These are phyloP conservation scores for Orientallactaga sibirica DNA, from an alignment of 2,797 vertebrate species.

Conservation along the genomic window DNA sequence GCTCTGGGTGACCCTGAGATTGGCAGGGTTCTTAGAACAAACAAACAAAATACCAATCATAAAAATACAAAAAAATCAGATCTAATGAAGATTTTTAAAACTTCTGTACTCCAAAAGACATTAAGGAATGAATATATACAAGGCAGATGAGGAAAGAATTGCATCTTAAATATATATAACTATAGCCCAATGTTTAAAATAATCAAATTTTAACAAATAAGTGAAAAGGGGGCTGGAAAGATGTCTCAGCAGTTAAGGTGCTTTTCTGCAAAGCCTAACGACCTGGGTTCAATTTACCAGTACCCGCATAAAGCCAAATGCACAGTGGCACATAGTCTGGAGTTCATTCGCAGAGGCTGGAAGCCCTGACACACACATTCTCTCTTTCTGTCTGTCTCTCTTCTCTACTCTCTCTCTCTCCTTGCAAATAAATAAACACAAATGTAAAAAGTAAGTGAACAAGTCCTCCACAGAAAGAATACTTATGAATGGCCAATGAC, in stretches of 20 bases:
- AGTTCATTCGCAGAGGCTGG: too few relatives aligned
- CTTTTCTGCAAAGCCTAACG: too few relatives aligned
- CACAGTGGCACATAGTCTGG: too few relatives aligned
- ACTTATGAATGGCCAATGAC: conserved; percentile 9
- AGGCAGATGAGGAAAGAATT: neutral
- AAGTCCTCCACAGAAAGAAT: conserved; percentile 42
- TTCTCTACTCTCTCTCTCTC: too few relatives aligned
- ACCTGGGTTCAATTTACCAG: too few relatives aligned
- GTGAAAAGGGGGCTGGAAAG: too few relatives aligned
- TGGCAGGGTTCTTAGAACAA: neutral
- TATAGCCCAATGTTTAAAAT: conserved; percentile 20
- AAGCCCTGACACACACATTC: too few relatives aligned
- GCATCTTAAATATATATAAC: neutral
- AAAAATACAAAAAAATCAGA: neutral
- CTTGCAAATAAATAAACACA: neutral
- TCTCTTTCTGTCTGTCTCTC: too few relatives aligned
- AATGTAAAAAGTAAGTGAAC: neutral
- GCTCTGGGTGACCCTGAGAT: neutral
- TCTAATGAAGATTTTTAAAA: neutral
- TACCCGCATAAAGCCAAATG: too few relatives aligned
- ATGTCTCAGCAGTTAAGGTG: too few relatives aligned
- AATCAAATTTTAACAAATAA: neutral
- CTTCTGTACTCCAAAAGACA: conserved; percentile 1
- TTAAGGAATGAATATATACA: neutral
- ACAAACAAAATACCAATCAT: neutral